Evolutionary conservation across 2,888 invertebrate species (phyloP), one percentile per base, ranked within the genome.

Genomic region (Oasisia sp.): DNA sequence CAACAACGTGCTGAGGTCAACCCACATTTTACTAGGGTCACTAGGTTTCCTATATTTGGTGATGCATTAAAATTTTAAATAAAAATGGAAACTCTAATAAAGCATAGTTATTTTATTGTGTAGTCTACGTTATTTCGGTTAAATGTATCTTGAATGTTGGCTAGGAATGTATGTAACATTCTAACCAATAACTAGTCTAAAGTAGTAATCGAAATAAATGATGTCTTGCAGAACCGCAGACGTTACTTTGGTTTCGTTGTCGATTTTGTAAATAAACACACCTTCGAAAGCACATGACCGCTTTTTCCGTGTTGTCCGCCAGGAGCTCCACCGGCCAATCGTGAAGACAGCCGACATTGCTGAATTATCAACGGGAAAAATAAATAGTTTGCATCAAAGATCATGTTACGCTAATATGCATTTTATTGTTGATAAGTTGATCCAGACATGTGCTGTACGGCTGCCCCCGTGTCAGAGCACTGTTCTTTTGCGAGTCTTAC

Each of bases 231-330:
- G 56, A 56, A 56, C 56, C 11, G 19, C 56, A 56, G 19, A 56
- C 56, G 56, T 56, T 14, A 74, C 74, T 74, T 19, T 74, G 74
- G 74, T n/a, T 27, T 27, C 74, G 74, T 50, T 2, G 50, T 50
- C 9, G 0, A 9, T 50, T 50, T 50, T 12, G 50, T 50, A 50
- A 74, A 45, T n/a, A 38, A 93, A 94, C 92, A 93, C 74, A 95
- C 95, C 95, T 95, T 93, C 94, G 95, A 91, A 95, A 95, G 91
- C 94, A 95, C 93, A 95, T 94, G 50, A 95, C 94, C 44, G 94
- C 95, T 92, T 94, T 95, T 93, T 95, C 95, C 8, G 95, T 94
- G 91, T 95, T 94, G 14, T 95, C 94, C 11, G 94, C 93, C 19
- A 95, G 93, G 32, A 93, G 93, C 89, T 95, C 94, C 58, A 95